Percentiles rank a stretch among this genome's conserved stretches.
These are phyloP conservation scores for Montifringilla adamsi DNA, from an alignment of 2,113 vertebrate genomes.

Conservation along the genomic window DNA sequence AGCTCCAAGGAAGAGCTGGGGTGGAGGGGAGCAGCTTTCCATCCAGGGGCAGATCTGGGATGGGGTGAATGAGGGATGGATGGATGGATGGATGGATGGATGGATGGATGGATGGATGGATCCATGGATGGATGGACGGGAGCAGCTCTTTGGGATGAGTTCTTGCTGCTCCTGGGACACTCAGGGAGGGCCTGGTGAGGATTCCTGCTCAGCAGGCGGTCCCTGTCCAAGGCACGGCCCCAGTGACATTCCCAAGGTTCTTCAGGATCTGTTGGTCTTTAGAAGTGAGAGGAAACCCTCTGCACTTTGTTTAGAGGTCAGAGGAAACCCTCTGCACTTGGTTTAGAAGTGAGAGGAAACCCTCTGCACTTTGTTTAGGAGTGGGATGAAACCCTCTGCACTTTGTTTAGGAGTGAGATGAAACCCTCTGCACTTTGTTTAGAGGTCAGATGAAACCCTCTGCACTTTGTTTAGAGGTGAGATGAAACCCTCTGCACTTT, in stretches of 20 bases:
- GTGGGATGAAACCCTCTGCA: too few relatives aligned
- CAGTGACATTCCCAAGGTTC: neutral
- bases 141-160: neutral
- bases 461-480: neutral
- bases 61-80: neutral
- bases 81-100: too few relatives aligned
- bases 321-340: too few relatives aligned
- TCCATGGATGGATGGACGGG: neutral
- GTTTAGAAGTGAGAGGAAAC: too few relatives aligned
- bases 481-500: too few relatives aligned
- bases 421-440: too few relatives aligned
- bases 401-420: too few relatives aligned
- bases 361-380: too few relatives aligned
- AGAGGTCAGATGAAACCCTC: too few relatives aligned
- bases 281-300: neutral
- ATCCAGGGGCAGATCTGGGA: neutral
- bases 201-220: neutral
- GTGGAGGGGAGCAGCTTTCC: neutral
- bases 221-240: neutral
- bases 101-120: neutral
- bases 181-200: neutral
- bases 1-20: accelerated
- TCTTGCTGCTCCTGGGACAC: neutral
- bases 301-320: neutral
- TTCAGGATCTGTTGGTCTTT: neutral